Conservation (phyloP, 2,113 vertebrate species). For the Brienomyrus brachyistius region DNA sequence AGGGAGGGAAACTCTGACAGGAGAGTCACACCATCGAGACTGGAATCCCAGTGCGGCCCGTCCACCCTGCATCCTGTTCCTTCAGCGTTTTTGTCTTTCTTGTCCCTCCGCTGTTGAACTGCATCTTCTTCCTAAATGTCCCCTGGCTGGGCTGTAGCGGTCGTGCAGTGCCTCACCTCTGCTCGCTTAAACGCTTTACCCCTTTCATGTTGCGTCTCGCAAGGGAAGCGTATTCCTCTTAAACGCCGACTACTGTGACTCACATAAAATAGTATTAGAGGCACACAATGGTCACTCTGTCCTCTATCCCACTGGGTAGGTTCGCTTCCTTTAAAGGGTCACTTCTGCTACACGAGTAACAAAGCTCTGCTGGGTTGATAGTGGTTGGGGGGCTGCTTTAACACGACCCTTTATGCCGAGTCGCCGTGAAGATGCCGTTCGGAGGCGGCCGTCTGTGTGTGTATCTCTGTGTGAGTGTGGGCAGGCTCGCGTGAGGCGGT, state of each 20-base stretch:
- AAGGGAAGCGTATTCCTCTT: not conserved
- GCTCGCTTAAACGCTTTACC: not conserved
- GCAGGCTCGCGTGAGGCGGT: not conserved
- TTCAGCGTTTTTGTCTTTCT: not conserved
- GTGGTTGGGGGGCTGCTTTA: not conserved
- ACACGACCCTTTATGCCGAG: not conserved
- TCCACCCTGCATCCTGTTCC: not conserved
- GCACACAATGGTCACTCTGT: not conserved
- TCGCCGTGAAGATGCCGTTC: not conserved
- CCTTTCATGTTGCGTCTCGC: not conserved
- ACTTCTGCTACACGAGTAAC: not conserved
- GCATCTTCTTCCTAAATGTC: not conserved
- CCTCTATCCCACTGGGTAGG: not conserved
- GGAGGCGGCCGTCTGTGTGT: not conserved
- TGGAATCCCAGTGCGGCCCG: not conserved
- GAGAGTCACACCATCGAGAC: not conserved
- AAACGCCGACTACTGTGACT: not conserved
- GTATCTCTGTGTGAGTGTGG: not conserved
- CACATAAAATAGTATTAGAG: not conserved
- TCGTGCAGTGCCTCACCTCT: not conserved
- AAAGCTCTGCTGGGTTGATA: not conserved
- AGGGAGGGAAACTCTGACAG: not conserved
- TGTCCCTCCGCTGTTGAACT: not conserved
- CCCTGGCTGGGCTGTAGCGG: not conserved
- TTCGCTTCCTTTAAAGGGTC: not conserved